Base-by-base conservation (phyloP, 2,113 vertebrate genomes). In the Gallinago jamesoni region DNA sequence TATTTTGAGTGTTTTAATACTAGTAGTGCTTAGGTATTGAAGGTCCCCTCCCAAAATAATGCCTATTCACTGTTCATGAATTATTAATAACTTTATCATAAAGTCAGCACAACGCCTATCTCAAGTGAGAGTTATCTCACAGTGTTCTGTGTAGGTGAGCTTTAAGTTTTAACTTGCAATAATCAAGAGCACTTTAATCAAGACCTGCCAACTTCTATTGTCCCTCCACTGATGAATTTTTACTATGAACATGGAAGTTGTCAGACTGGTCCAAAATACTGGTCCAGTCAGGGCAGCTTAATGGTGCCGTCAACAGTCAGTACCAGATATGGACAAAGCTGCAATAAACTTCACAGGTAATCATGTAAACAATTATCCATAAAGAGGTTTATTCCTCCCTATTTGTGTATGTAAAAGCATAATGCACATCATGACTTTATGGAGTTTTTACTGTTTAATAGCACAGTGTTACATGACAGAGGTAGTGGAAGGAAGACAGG, bases 91-190 rank as follows among this genome's bases (percentile, higher is more conserved):
- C 33, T 72, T 87, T 77, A 95, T 84, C 1, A 1, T 56, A 77
- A 94, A 95, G 80, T 67, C 81, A 95, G 93, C 77, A 87, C 53
- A 91, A 82, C 28, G 45, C 66, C 48, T 87, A 41, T 72, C 66
- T 89, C 56, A 64, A 87, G 57, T 53, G 62, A 73, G 53, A 43
- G 80, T 76, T 89, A 93, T 82, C 92, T 75, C 8, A 0, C 37
- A 67, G 64, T 45, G 37, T 22, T 78, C 39, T 48, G 30, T 67
- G 69, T 66, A 69, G 52, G 56, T 66, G 73, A 67, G 60, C 41
- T 89, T 35, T 84, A 78, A 90, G 82, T 70, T 57, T 41, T 59
- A 93, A 72, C 60, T 66, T 73, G 62, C 47, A 93, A 62, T 50
- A 84, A 70, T 79, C 84, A 93, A 66, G 39, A 59, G 41, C 39